Conservation (phyloP, 23 tunicate genomes). For the Aplidium turbinatum region DNA sequence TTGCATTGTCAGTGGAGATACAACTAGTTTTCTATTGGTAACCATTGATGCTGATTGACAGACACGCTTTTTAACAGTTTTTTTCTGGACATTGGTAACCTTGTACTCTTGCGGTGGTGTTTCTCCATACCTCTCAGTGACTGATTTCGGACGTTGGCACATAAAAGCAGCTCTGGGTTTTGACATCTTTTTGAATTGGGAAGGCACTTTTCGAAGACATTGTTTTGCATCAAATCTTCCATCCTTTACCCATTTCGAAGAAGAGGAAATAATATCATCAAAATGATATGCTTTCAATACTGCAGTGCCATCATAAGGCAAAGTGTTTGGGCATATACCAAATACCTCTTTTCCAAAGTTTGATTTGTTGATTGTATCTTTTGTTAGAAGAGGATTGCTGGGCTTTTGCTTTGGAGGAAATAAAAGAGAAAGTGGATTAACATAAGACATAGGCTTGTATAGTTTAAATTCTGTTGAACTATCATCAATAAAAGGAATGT, state of each 20-base stretch:
- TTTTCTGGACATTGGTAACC: too few species aligned
- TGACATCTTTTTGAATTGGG: slow-evolving; percentile 44
- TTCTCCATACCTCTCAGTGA: slow-evolving; percentile 47
- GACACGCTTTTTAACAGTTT: too few species aligned
- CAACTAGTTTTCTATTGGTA: too few species aligned
- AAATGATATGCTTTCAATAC: slow-evolving; percentile 42
- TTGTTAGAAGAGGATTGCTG: slow-evolving; percentile 18
- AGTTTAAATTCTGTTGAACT: slow-evolving; percentile 59
- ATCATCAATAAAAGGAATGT: slow-evolving; percentile 90
- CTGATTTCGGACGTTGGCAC: slow-evolving; percentile 24
- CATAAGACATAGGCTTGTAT: slow-evolving; percentile 30
- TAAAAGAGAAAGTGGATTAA: slow-evolving; percentile 52
- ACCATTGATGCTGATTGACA: too few species aligned
- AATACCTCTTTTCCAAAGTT: slow-evolving; percentile 56
- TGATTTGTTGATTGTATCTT: slow-evolving; percentile 40
- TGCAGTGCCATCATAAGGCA: slow-evolving; percentile 56
- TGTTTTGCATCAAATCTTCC: slow-evolving; percentile 78
- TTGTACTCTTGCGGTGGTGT: too few species aligned
- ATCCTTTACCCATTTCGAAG: slow-evolving; percentile 5
- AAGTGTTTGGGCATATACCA: slow-evolving; percentile 57
- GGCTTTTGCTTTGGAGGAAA: slow-evolving; percentile 52
- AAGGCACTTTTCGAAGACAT: slow-evolving; percentile 57
- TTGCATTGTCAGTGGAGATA: too few species aligned
- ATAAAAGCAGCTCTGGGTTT: slow-evolving; percentile 46
- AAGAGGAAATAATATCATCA: slow-evolving; percentile 29